A percentile compares a stretch with the other conserved stretches of the same genome.
These are phyloP conservation scores for Gadopsis bispinosus DNA, from an alignment of 2,797 vertebrate genomes.

Conservation along the genomic window DNA sequence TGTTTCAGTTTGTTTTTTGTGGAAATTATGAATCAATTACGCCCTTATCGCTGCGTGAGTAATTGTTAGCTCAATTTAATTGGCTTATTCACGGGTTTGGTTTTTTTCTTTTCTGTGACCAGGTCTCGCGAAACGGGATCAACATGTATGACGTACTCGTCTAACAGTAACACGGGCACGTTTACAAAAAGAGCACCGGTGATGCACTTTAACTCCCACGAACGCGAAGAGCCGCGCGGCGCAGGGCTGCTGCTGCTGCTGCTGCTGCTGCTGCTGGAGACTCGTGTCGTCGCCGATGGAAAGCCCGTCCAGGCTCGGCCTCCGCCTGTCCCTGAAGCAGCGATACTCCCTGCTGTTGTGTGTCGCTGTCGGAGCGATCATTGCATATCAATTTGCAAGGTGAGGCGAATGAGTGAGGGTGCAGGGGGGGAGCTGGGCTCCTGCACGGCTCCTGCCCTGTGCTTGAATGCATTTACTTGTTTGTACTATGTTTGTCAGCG, in stretches of 20 bases:
- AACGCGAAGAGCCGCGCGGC: not conserved
- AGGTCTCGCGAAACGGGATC: not conserved
- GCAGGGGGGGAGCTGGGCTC: not conserved
- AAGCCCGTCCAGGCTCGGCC: not conserved
- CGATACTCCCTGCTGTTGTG: conserved; percentile 58
- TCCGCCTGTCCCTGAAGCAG: conserved; percentile 58
- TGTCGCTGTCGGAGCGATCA: conserved; percentile 25
- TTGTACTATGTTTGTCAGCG: not conserved
- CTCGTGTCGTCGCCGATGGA: conserved; percentile 29
- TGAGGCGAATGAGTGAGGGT: conserved; percentile 38
- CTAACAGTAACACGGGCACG: not conserved
- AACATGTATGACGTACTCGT: not conserved
- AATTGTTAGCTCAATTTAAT: not conserved
- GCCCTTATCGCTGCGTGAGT: too few species aligned
- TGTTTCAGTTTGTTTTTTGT: not conserved
- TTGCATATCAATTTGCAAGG: conserved; percentile 48
- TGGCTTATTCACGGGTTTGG: not conserved
- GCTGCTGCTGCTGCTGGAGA: too few species aligned
- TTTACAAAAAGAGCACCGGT: not conserved
- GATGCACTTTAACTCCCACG: not conserved
- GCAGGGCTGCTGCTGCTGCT: not conserved
- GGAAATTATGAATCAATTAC: not conserved
- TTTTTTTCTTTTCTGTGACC: too few species aligned
- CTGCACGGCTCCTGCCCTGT: fast-evolving
- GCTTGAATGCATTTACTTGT: too few species aligned